Evolutionary conservation across 2,888 invertebrate genomes (phyloP), one percentile per base, ranked within the genome.

Genomic region (Stratiomys singularior): DNA sequence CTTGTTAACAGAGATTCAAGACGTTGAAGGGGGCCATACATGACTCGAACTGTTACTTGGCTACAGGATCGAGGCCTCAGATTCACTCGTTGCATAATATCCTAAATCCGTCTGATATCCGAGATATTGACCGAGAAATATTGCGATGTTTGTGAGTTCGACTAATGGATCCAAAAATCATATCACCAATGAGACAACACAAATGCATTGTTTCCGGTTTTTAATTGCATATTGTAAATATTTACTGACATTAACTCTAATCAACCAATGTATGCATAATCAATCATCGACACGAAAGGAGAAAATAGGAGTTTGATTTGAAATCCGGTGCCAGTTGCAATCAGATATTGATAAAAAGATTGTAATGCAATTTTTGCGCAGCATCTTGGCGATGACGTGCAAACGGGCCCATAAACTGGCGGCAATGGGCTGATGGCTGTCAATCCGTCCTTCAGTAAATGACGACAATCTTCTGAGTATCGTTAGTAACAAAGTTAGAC

Each of bases 381-480:
- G 60, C 4, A 28, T 21, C 47, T 30, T 23, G 11, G 27, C 27
- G 28, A 47, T 30, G 72, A 72, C 46, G 58, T 72, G 72, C 72
- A 56, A 58, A 74, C 60, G 58, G 60, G 58, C 60, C 58, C 37
- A 60, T 30, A 74, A 58, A 58, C 25, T 52, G 58, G 37, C 74
- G 74, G 56, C 72, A 56, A 56, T 58, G 46, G 56, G 18, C 52
- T 72, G 72, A 74, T 60, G 37, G 30, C 74, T 74, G 74, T 74
- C 74, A 74, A 74, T 74, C 74, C 69, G 46, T 37, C 58, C 60
- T 74, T 58, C 74, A 60, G 27, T 74, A 37, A 60, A 30, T 74
- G 74, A 74, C 74, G 60, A 74, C 74, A 60, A 74, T 58, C 74
- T 74, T 60, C 58, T 60, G 74, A 13, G 18, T 60, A 60, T 60